Base-by-base conservation (phyloP, 2,797 vertebrate species). In the Danio aesculapii region DNA sequence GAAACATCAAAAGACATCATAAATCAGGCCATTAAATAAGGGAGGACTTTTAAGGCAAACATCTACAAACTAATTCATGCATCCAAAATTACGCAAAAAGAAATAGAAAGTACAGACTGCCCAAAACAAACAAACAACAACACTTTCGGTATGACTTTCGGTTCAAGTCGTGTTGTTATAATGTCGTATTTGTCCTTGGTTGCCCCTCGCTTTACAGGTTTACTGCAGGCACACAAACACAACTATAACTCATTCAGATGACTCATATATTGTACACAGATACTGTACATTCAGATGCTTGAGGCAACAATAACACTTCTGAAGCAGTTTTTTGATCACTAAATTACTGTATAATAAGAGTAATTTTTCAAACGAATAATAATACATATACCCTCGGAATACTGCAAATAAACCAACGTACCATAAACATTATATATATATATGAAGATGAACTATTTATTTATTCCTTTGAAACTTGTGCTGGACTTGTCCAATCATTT, bases 191-290 rank as follows among this genome's bases (percentile, higher is more conserved):
- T 47, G 14, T 3, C 8, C 41, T 43, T 21, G 21, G 46, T 57
- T 16, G 39, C 8, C 75, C 12, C 43, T 44, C 8, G 1, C 44
- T 11, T 57, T 85, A 78, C 79, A 71, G 90, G 89, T 93, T 93
- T 92, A 90, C 89, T 30, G 30, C 30, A 30, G 30, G 30, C 30
- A 30, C 91, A 90, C 92, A 91, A 93, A 89, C 88, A 85, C 77
- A 41, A 82, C 8, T 49, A 8, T 49, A 8, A 72, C 68, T 66
- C 0, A 6, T 43, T 70, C 47, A 72, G 39, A 44, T 16, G 16
- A 16, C 17, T 14, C 39, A 30, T 8, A 16, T 52, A 12, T 13
- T 14, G 5, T 46, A 10, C 8, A 61, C 16, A 3, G 30, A 30
- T 30, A 30, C 30, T 30, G 7, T 64, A 13, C n/a, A 50, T 16